Evolutionary conservation across 2,888 invertebrate genomes (phyloP).

Genomic region (Oxytorus armatus): DNA sequence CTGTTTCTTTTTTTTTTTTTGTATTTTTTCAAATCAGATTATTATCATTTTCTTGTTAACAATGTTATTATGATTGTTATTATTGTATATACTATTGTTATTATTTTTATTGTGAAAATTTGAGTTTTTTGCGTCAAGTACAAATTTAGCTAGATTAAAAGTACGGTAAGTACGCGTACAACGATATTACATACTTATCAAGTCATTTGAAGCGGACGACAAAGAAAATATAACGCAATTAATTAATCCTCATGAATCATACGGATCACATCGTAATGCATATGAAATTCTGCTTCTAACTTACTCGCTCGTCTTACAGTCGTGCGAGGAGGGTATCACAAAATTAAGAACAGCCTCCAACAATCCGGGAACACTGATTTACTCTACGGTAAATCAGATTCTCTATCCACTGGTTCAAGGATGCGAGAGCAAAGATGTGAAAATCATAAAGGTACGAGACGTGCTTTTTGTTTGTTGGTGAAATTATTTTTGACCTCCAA

Average conservation of each 20-base stretch:
- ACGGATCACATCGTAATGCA: not conserved
- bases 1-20: not conserved
- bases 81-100: not conserved
- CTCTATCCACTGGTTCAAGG: conserved; percentile 98
- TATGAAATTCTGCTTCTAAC: too few relatives aligned
- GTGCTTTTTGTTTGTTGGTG: not conserved
- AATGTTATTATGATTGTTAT: not conserved
- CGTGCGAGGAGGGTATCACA: conserved; percentile 97
- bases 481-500: too few relatives aligned
- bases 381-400: conserved; percentile 96
- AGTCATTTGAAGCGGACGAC: too few relatives aligned
- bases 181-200: too few relatives aligned
- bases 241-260: not conserved
- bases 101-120: not conserved
- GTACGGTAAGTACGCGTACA: too few relatives aligned
- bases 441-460: conserved; percentile 92
- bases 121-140: not conserved
- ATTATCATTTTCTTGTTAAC: not conserved
- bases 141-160: not conserved
- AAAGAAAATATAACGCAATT: not conserved
- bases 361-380: conserved; percentile 91
- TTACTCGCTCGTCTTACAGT: conserved; percentile 86
- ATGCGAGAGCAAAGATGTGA: conserved; percentile 98
- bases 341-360: conserved; percentile 92
- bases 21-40: not conserved